Evolutionary conservation across 2,113 vertebrate genomes (phyloP).

Genomic region (Zosterops hypoxanthus): DNA sequence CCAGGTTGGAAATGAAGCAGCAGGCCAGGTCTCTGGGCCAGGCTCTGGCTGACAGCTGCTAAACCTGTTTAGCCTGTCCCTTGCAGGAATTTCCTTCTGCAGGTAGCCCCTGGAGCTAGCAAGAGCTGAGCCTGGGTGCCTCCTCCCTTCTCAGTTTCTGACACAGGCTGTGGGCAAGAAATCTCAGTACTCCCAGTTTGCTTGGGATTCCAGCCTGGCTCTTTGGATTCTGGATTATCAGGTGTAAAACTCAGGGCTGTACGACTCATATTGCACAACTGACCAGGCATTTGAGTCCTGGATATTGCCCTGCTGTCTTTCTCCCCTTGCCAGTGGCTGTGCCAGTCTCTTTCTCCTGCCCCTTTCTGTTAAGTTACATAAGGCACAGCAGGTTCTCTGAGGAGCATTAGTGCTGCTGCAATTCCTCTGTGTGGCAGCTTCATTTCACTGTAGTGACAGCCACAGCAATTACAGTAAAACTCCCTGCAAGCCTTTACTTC

Average conservation of each 20-base stretch:
- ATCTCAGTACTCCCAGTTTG: neutral
- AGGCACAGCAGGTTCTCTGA: neutral
- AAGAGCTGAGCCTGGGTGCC: neutral
- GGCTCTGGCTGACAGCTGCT: neutral
- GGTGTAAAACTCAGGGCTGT: neutral
- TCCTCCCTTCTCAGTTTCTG: neutral
- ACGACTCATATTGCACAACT: neutral
- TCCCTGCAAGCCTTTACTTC: neutral
- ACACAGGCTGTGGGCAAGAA: neutral
- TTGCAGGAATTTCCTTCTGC: neutral
- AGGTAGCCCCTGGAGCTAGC: neutral
- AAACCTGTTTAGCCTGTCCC: constrained; percentile 8
- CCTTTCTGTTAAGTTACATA: neutral
- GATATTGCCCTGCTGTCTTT: neutral
- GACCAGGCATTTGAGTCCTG: neutral
- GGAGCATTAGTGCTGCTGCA: neutral
- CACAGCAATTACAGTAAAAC: neutral
- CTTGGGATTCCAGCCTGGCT: neutral
- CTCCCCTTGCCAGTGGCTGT: neutral
- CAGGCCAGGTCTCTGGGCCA: neutral
- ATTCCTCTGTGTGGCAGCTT: neutral
- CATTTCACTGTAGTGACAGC: neutral
- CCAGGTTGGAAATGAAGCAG: neutral
- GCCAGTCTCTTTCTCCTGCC: neutral
- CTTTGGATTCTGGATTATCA: neutral